These are phyloP conservation scores for Dicrurus megarhynchus DNA, from an alignment of 2,113 vertebrate species.

Conservation along the genomic window DNA sequence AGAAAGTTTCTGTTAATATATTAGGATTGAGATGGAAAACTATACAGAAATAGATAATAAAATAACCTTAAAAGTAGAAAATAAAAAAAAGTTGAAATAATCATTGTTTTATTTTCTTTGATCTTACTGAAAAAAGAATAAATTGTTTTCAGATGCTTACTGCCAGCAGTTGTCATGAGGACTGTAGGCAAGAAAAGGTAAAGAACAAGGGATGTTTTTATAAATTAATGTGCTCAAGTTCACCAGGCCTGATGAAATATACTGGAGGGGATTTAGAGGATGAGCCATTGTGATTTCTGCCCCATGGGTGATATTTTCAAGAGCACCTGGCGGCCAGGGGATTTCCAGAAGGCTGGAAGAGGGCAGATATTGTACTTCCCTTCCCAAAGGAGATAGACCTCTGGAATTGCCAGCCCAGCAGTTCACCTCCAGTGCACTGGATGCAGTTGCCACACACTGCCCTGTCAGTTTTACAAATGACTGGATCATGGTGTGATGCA, in stretches of 20 bases:
- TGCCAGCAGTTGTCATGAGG: neutral
- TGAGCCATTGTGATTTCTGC: neutral
- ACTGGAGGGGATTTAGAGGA: neutral
- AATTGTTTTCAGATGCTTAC: neutral
- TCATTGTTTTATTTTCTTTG: neutral
- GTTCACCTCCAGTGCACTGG: neutral
- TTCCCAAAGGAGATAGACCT: neutral
- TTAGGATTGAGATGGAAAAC: neutral
- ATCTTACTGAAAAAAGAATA: neutral
- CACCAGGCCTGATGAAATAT: neutral
- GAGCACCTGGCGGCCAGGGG: neutral
- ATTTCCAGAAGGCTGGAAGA: neutral
- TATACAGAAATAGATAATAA: neutral
- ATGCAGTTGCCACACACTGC: neutral
- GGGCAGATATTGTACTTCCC: neutral
- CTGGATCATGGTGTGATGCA: neutral
- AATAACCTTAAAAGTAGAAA: neutral
- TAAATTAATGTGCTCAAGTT: neutral
- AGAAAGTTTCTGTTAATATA: neutral
- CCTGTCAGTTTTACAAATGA: neutral
- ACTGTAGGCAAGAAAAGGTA: neutral
- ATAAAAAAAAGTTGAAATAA: neutral
- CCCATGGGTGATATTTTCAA: neutral
- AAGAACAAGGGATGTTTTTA: neutral
- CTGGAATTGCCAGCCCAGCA: neutral